Base-by-base conservation (phyloP, 2,113 vertebrate species). In the Chloropsis cyanopogon region DNA sequence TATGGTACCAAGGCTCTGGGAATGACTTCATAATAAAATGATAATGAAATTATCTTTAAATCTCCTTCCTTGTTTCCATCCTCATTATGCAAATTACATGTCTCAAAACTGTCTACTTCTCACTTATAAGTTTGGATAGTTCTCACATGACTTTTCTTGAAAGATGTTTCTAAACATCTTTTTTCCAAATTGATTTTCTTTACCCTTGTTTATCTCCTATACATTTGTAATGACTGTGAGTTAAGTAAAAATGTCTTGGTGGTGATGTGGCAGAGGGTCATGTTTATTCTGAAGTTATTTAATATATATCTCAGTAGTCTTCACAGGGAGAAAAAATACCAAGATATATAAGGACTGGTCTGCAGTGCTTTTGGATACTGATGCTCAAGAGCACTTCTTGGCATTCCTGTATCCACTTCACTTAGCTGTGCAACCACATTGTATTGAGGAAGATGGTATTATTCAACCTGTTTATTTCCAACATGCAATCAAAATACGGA, bases 41-140 rank as follows among this genome's bases (percentile, higher is more conserved):
- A 19, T 70, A 68, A 92, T 80, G 82, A 93, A 95, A 82, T 87
- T 76, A 54, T 79, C 69, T 73, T 95, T 94, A 90, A 88, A 92
- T 75, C 26, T 52, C 66, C 19, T 73, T 94, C 52, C 81, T 56
- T 94, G 79, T 93, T 93, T 95, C 81, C 46, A 87, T 87, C 28
- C 10, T 71, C 60, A 73, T 91, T 92, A 90, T 82, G 79, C 68
- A 91, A 95, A 93, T 82, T 28, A 5, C 28, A n/a, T 77, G 72
- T 90, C 82, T 93, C 54, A 77, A 70, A 91, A 90, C 71, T 92
- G 68, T 88, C 86, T 90, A 44, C 44, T 79, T 97, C 64, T 93
- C 85, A 87, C 54, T 88, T 95, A 71, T 20, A 88, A 76, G 20
- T 92, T 96, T 94, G 79, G 50, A 65, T 95, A 69, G 50, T 87